Evolutionary conservation across 2,888 invertebrate species (phyloP).

Genomic region (Aspidapion aeneum): DNA sequence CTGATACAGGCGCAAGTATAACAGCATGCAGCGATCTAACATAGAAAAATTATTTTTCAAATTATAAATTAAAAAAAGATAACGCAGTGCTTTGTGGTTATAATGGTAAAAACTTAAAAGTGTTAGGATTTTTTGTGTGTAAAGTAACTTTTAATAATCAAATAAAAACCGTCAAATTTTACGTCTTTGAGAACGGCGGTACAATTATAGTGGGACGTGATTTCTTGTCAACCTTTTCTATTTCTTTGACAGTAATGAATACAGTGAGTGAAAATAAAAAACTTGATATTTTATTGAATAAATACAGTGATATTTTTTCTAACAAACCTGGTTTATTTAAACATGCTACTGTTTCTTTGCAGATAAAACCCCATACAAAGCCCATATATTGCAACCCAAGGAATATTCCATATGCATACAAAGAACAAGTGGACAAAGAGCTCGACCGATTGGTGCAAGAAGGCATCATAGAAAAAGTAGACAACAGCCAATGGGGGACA

Average conservation of each 20-base stretch:
- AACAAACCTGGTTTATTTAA: constrained; percentile 17
- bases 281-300: background rate
- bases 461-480: constrained; percentile 12
- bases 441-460: constrained; percentile 13
- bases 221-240: no score
- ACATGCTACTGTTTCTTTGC: constrained; percentile 12
- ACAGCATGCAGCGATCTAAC: no score
- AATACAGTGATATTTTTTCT: constrained; percentile 6
- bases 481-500: constrained; percentile 18
- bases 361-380: constrained; percentile 7
- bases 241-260: background rate
- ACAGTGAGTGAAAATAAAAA: background rate
- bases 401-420: constrained; percentile 11
- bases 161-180: no score
- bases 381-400: constrained; percentile 19
- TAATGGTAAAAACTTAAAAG: background rate
- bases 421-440: constrained; percentile 12
- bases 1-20: no score
- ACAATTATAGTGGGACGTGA: no score
- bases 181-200: background rate
- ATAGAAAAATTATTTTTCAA: no score
- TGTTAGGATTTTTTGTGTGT: background rate
- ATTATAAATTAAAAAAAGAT: background rate
- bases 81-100: no score
- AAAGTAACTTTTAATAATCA: background rate